Evolutionary conservation across 2,888 invertebrate species (phyloP).

Genomic region (Scaptomyza reducta): DNA sequence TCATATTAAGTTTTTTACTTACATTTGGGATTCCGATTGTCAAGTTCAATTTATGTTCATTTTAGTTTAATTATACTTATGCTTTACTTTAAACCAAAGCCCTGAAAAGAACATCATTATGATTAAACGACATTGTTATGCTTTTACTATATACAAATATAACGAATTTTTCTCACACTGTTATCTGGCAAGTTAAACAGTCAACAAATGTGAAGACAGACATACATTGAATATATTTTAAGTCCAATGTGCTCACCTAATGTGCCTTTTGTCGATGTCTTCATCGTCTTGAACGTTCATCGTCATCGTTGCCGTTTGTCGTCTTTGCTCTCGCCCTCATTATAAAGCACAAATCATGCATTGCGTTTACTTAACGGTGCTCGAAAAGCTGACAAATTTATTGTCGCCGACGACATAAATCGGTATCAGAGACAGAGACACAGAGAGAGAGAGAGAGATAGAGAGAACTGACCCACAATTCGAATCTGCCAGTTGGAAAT

Average conservation of each 20-base stretch:
- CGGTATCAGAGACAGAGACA: slow-evolving; percentile 43
- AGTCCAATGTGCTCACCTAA: slow-evolving; percentile 31
- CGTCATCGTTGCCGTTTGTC: slow-evolving; percentile 7
- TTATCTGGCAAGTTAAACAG: slow-evolving; percentile 10
- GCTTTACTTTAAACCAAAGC: neutral
- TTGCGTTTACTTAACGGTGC: slow-evolving; percentile 79
- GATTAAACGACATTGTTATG: slow-evolving; percentile 11
- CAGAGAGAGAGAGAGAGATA: neutral
- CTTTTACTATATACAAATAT: slow-evolving; percentile 17
- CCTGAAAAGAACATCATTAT: slow-evolving; percentile 8
- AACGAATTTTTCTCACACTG: slow-evolving; percentile 9
- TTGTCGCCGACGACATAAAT: slow-evolving; percentile 71
- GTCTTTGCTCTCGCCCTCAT: slow-evolving; percentile 63
- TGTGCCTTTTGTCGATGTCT: slow-evolving; percentile 42
- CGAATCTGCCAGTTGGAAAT: slow-evolving; percentile 51
- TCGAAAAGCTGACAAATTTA: slow-evolving; percentile 77
- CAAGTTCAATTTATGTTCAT: no score
- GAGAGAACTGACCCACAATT: slow-evolving; percentile 57
- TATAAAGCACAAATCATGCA: slow-evolving; percentile 80
- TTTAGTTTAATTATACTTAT: no score
- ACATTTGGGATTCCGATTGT: no score
- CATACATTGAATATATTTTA: slow-evolving; percentile 59
- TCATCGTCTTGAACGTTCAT: slow-evolving; percentile 19
- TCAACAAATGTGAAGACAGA: neutral
- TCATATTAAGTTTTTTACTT: no score